These are phyloP conservation scores for Hyperoodon ampullatus DNA, from an alignment of 2,113 vertebrate genomes.

Conservation along the genomic window DNA sequence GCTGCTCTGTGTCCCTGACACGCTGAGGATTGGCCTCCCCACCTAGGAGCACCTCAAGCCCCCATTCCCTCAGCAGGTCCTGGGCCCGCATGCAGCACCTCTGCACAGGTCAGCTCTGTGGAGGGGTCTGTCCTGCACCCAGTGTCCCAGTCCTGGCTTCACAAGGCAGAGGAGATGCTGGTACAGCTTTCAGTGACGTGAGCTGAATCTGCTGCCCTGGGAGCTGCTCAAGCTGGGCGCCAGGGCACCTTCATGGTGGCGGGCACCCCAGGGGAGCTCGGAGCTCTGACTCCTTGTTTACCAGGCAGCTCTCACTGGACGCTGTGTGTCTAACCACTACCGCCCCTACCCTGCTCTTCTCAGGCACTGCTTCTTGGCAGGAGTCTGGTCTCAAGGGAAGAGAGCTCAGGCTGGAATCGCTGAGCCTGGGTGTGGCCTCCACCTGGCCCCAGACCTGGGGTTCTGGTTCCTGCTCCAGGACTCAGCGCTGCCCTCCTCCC, in stretches of 20 bases:
- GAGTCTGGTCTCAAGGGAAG: background rate
- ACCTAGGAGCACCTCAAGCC: background rate
- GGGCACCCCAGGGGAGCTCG: background rate
- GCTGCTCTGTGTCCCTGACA: background rate
- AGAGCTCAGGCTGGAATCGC: background rate
- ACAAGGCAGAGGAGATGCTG: background rate
- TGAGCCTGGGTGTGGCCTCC: background rate
- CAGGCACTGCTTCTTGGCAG: background rate
- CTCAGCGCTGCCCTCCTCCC: background rate
- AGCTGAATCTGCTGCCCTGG: background rate
- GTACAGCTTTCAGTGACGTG: background rate
- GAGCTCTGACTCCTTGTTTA: conserved; percentile 29
- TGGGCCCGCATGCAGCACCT: background rate
- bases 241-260: rapidly evolving
- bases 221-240: background rate
- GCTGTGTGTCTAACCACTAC: background rate
- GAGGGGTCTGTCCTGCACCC: background rate
- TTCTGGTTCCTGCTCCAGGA: background rate
- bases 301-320: background rate
- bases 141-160: background rate
- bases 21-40: background rate
- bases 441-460: background rate
- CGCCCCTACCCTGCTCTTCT: no score
- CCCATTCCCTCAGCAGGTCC: background rate
- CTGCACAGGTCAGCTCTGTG: background rate